phyloP scores from a whole-genome alignment of 2,113 vertebrate genomes.

The Canis aureus region DNA sequence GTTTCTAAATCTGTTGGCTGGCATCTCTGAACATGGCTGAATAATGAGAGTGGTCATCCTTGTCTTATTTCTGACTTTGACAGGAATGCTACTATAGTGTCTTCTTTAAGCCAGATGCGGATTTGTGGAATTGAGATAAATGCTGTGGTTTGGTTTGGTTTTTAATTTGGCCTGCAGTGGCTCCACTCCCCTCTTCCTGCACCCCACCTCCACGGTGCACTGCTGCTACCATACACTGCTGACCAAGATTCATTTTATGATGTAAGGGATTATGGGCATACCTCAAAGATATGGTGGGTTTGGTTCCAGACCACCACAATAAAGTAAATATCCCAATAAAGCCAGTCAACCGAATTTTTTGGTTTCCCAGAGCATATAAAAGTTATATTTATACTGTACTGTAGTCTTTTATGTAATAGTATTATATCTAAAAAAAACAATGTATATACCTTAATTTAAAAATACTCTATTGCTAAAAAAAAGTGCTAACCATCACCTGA shows the following conservation, averaged over 20 bases:
- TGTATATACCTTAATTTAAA: not conserved
- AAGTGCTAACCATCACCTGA: not conserved
- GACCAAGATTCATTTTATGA: not conserved
- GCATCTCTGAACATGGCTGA: not conserved
- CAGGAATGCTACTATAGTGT: not conserved
- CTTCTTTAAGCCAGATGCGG: not conserved
- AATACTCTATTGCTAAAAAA: not conserved
- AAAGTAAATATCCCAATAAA: not conserved
- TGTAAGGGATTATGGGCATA: not conserved
- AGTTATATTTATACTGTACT: not conserved
- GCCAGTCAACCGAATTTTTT: not conserved
- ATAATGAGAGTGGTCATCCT: not conserved
- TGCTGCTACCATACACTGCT: not conserved
- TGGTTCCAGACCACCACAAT: not conserved
- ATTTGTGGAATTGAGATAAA: not conserved
- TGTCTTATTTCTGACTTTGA: not conserved
- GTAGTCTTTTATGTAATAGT: not conserved
- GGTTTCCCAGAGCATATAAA: not conserved
- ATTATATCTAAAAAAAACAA: not conserved
- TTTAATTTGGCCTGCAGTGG: not conserved
- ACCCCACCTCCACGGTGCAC: too few species aligned
- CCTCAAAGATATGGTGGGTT: not conserved
- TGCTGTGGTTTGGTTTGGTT: not conserved
- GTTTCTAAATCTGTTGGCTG: not conserved
- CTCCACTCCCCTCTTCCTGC: not conserved